Base-by-base conservation (phyloP, 2,113 vertebrate species). In the Leucopsar rothschildi region DNA sequence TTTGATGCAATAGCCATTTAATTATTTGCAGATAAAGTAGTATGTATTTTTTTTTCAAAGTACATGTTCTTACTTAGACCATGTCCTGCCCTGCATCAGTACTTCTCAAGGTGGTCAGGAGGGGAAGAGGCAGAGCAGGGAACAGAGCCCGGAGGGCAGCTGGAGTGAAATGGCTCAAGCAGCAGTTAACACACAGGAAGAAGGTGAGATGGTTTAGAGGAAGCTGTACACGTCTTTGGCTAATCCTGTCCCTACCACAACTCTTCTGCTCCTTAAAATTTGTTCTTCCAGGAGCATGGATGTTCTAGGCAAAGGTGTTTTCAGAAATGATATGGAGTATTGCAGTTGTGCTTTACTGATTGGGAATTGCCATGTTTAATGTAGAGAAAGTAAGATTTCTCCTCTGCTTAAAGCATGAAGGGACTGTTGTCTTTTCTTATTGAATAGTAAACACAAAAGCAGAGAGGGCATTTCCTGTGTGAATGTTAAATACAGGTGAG, bases 261-360 rank as follows among this genome's bases (percentile, higher is more conserved):
- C 15, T 13, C 9, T 13, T 65, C 60, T 78, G 24, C 21, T 33
- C 28, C 16, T 57, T 66, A 55, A 78, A 44, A 19, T 84, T n/a
- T 35, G 0, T 37, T 91, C 25, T 82, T 49, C 12, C 35, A 16
- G 22, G 27, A 80, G 9, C 18, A 20, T 31, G 27, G 39, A 49
- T 55, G 13, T 71, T 68, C 31, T n/a, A 69, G 45, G 59, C 2
- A 6, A 53, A 61, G 7, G 3, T 57, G 21, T 80, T 80, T 61
- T 68, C 25, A 77, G 45, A 82, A 84, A 37, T 50, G 1, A 31
- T 31, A 9, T 0, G 0, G 25, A 35, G 6, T 2, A 3, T 11
- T 84, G 42, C 33, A 73, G 52, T 25, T 39, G 61, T 81, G 22
- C 40, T 69, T 69, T 77, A 28, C n/a, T 65, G 23, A 35, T 27